Base-by-base conservation (phyloP, 1,140 invertebrate species). In the Subanguina moxae region DNA sequence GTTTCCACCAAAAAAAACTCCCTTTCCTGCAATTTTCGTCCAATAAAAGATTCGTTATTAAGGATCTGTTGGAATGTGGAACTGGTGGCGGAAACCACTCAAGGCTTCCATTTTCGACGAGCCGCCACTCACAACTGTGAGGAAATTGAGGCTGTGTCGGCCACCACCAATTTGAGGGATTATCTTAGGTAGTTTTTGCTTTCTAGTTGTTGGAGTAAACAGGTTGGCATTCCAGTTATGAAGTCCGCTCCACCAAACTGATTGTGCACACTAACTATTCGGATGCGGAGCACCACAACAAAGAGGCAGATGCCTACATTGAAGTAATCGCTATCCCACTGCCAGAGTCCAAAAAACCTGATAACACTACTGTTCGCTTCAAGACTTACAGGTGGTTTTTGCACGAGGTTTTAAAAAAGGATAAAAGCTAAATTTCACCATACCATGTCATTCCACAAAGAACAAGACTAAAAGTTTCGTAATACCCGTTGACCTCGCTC, bases 51-150 rank as follows among this genome's bases (percentile, higher is more conserved):
- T 58, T n/a, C 45, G 11, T 48, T 64, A 23, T 76, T 9, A 42
- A 76, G 76, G 61, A 80, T 77, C 15, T 77, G 76, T 59, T 77
- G 78, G 78, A 64, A 43, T n/a, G 73, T 65, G 13, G 65, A 67
- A 45, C 42, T 77, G 19, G 7, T 73, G 17, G 68, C 78, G 17
- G 67, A 80, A 67, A 30, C 62, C 25, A 42, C 21, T n/a, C n/a
- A 43, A n/a, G 58, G 63, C 23, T 42, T 45, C 45, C 64, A 63
- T 30, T 76, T 76, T 65, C 76, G 68, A 61, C 72, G 76, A 32
- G 57, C 64, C 15, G 72, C 68, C 57, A 65, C 45, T 23, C 38
- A 65, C 3, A 58, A 77, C 27, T 76, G 74, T 58, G 56, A 75
- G 59, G 23, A 64, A 32, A 74, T 77, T 45, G 74, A 77, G 52